Evolutionary conservation across 2,797 vertebrate species (phyloP).

Genomic region (Pelodytes ibericus): DNA sequence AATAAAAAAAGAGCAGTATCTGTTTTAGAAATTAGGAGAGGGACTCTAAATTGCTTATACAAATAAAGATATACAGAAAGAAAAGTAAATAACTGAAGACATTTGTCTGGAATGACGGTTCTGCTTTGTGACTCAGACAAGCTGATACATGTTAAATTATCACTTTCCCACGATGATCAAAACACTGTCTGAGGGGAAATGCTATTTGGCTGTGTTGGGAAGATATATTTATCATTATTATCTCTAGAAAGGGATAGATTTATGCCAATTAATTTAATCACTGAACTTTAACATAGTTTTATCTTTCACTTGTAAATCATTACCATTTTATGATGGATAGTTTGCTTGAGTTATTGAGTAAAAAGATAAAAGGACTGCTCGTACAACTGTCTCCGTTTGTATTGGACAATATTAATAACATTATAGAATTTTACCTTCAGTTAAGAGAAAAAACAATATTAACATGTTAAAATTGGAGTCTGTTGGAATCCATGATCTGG

Average conservation of each 20-base stretch:
- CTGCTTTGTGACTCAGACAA: conserved; percentile 17
- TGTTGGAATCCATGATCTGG: too few relatives aligned
- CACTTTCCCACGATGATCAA: conserved; percentile 16
- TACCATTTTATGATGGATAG: not conserved
- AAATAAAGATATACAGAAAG: not conserved
- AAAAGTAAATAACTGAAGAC: not conserved
- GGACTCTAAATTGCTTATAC: not conserved
- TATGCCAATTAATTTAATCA: conserved; percentile 8
- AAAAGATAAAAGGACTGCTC: too few relatives aligned
- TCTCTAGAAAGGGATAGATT: not conserved
- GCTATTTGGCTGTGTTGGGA: not conserved
- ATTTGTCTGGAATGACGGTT: not conserved
- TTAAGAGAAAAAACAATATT: too few relatives aligned
- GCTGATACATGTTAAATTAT: conserved; percentile 4
- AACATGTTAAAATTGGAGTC: too few relatives aligned
- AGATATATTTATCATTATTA: conserved; percentile 7
- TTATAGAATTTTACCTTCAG: too few relatives aligned
- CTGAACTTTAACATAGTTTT: conserved; percentile 1
- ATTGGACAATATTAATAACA: too few relatives aligned
- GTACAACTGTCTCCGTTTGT: too few relatives aligned
- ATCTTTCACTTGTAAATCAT: conserved; percentile 5
- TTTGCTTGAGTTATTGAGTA: not conserved
- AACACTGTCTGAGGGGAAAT: conserved; percentile 8
- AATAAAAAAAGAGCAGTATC: not conserved
- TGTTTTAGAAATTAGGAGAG: not conserved